Evolutionary conservation across 2,113 vertebrate genomes (phyloP).

Genomic region (Mesoclemmys tuberculata): DNA sequence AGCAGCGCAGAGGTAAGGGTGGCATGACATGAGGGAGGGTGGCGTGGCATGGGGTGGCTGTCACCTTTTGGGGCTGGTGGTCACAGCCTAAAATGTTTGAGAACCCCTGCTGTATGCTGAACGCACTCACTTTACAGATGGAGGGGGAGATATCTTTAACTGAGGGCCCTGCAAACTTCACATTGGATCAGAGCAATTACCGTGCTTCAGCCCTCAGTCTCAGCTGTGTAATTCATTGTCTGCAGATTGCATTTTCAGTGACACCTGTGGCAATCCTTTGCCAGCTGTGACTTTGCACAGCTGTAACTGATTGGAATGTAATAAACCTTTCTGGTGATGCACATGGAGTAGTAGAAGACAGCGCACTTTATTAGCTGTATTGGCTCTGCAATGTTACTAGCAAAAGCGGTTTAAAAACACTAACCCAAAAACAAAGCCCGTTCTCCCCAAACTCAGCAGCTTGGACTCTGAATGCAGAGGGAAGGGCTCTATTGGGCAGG

Average conservation of each 20-base stretch:
- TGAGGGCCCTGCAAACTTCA: neutral
- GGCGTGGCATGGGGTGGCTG: too few species aligned
- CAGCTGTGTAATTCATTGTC: neutral
- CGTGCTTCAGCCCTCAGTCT: neutral
- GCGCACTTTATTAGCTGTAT: neutral
- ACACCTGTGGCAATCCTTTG: neutral
- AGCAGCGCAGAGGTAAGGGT: too few species aligned
- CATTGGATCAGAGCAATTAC: neutral
- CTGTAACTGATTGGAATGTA: neutral
- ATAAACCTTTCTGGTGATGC: neutral
- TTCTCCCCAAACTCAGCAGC: neutral
- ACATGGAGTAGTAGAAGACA: too few species aligned
- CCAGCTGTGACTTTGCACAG: neutral
- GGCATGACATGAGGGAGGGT: too few species aligned
- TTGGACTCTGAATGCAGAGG: neutral
- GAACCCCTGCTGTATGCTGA: neutral
- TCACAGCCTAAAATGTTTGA: too few species aligned
- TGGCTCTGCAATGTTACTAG: neutral
- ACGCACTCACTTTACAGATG: neutral
- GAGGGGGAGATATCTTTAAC: neutral
- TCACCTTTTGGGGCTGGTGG: too few species aligned
- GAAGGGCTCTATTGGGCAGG: neutral
- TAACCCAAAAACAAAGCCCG: too few species aligned
- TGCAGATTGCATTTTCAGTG: neutral
- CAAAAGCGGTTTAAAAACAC: neutral